phyloP scores from a whole-genome alignment of 2,888 invertebrate genomes.

The Julus scandinavius region DNA sequence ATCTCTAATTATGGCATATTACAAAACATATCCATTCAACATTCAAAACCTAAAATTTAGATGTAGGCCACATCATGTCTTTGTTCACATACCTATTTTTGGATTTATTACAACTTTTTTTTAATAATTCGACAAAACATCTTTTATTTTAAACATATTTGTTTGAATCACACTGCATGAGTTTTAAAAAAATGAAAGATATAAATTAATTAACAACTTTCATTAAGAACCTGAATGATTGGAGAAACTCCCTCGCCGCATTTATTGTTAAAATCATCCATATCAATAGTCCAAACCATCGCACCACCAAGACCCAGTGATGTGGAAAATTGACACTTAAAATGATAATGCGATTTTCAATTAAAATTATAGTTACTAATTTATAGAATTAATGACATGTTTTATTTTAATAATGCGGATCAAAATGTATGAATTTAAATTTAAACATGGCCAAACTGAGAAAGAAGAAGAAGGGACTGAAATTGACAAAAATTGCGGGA shows the following conservation, averaged over 20 bases:
- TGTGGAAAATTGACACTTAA: constrained; percentile 51
- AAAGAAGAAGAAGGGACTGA: neutral
- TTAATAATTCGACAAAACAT: neutral
- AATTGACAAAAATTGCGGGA: neutral
- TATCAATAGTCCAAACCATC: constrained; percentile 57
- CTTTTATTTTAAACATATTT: neutral
- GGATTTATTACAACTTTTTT: no score
- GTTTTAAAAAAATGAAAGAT: neutral
- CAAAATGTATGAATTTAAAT: no score
- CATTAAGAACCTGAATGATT: constrained; percentile 23
- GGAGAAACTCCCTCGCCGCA: constrained; percentile 50
- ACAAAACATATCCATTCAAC: no score
- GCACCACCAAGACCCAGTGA: constrained; percentile 55
- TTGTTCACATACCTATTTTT: no score
- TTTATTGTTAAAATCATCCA: constrained; percentile 56
- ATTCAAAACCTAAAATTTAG: no score
- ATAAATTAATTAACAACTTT: neutral
- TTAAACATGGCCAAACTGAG: no score
- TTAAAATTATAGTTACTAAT: no score
- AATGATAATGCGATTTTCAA: neutral
- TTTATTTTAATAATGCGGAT: no score
- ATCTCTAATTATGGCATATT: no score
- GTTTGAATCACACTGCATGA: neutral
- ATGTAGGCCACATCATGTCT: no score
- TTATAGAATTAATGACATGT: no score